Evolutionary conservation across 1,140 invertebrate genomes (phyloP).

Genomic region (Steinernema feltiae): DNA sequence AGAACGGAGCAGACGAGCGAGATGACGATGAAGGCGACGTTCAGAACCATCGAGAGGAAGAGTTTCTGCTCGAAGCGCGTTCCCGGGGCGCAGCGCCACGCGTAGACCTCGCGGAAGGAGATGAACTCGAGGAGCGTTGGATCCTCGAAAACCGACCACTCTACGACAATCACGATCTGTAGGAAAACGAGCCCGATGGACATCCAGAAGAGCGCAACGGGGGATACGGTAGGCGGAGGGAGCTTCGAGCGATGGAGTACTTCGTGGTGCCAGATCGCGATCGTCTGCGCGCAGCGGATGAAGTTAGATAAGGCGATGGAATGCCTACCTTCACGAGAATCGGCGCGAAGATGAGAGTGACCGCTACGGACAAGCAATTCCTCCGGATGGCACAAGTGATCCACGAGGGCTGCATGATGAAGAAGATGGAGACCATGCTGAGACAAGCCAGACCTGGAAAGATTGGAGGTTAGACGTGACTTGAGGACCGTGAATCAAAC

Average conservation of each 20-base stretch:
- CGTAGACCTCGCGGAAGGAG: conserved; percentile 25
- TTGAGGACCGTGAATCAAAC: conserved; percentile 16
- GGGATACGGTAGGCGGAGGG: neutral
- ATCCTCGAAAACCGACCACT: conserved; percentile 32
- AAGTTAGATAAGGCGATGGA: conserved; percentile 4
- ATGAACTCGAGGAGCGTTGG: conserved; percentile 24
- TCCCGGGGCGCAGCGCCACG: conserved; percentile 36
- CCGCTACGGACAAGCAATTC: conserved; percentile 33
- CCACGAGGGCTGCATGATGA: conserved; percentile 42
- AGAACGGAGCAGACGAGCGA: conserved; percentile 31
- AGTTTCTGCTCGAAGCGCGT: conserved; percentile 29
- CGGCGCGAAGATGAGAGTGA: conserved; percentile 40
- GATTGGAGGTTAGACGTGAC: neutral
- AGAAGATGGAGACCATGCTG: conserved; percentile 41
- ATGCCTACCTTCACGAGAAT: conserved; percentile 37
- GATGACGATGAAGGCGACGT: conserved; percentile 22
- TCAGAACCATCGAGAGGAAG: conserved; percentile 21
- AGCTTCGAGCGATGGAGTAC: conserved; percentile 1
- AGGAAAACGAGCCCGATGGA: conserved; percentile 28
- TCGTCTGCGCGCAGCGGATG: conserved; percentile 16
- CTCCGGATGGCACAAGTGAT: conserved; percentile 39
- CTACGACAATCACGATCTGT: conserved; percentile 31
- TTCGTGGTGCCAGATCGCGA: conserved; percentile 24
- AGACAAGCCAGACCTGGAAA: conserved; percentile 22
- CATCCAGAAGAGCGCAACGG: conserved; percentile 26